Percentiles rank a stretch among this genome's conserved stretches.
Conservation (phyloP, 2,113 vertebrate species). For the Columbina picui region DNA sequence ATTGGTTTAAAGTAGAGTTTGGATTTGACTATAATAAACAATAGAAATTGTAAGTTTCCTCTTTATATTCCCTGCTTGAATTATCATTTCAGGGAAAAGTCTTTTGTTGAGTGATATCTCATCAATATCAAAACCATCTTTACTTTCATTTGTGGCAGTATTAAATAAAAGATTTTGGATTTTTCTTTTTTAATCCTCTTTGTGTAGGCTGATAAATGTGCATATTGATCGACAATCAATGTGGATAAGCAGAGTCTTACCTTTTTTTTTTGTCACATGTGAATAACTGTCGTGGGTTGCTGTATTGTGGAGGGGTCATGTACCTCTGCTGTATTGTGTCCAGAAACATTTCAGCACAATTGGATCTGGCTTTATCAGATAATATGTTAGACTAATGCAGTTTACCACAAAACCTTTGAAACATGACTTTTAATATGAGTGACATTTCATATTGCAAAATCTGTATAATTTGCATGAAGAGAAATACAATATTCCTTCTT, state of each 20-base stretch:
- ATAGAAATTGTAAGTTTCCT: neutral
- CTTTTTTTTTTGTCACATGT: neutral
- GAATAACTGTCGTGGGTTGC: neutral
- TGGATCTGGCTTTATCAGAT: neutral
- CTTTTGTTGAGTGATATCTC: neutral
- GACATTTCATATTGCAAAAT: neutral
- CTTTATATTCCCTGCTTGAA: neutral
- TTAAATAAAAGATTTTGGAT: neutral
- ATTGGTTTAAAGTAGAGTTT: conserved; percentile 8
- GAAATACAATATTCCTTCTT: neutral
- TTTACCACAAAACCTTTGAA: neutral
- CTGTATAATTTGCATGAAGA: neutral
- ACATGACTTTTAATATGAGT: neutral
- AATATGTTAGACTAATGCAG: neutral
- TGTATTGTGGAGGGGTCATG: neutral
- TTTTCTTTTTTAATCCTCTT: neutral
- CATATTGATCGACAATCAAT: neutral
- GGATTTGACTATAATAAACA: neutral
- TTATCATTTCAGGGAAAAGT: neutral
- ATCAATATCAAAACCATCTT: neutral
- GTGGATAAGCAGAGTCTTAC: neutral
- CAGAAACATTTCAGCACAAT: neutral
- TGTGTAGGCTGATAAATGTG: neutral
- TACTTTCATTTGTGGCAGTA: neutral
- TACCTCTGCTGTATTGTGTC: neutral